These are phyloP conservation scores for Mesoclemmys tuberculata DNA, from an alignment of 2,113 vertebrate genomes.

Conservation along the genomic window DNA sequence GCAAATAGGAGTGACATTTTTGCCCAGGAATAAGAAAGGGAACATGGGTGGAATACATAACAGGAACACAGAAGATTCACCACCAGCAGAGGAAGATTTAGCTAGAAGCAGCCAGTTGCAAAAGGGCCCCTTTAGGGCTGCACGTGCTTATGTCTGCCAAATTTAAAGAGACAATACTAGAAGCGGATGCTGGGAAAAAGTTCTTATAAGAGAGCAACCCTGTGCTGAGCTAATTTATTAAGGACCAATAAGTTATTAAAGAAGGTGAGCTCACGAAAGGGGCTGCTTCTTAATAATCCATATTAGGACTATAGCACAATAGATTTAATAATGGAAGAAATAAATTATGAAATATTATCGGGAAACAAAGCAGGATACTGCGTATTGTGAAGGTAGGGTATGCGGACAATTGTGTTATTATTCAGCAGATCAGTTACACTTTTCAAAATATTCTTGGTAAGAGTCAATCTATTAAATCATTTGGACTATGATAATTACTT, in stretches of 20 bases:
- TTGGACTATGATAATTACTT: neutral
- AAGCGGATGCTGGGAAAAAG: neutral
- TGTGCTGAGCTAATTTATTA: neutral
- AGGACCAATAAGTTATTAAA: neutral
- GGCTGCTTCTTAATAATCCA: neutral
- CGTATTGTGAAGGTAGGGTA: neutral
- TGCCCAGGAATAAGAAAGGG: neutral
- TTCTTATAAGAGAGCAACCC: neutral
- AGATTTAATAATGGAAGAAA: neutral
- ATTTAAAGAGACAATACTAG: neutral
- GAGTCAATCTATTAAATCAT: slow-evolving; percentile 17
- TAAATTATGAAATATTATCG: neutral
- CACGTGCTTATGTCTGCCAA: neutral
- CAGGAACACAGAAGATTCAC: neutral
- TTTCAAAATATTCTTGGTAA: slow-evolving; percentile 18
- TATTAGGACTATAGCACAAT: neutral
- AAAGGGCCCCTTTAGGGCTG: neutral
- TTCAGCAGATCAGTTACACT: slow-evolving; percentile 6
- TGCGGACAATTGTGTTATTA: neutral
- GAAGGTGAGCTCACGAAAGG: neutral
- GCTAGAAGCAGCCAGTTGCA: neutral
- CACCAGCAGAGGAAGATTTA: neutral
- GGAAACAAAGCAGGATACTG: neutral
- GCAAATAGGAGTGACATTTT: neutral
- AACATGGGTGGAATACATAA: neutral